Conservation (phyloP, 1,140 invertebrate species). For the Papilio machaon region DNA sequence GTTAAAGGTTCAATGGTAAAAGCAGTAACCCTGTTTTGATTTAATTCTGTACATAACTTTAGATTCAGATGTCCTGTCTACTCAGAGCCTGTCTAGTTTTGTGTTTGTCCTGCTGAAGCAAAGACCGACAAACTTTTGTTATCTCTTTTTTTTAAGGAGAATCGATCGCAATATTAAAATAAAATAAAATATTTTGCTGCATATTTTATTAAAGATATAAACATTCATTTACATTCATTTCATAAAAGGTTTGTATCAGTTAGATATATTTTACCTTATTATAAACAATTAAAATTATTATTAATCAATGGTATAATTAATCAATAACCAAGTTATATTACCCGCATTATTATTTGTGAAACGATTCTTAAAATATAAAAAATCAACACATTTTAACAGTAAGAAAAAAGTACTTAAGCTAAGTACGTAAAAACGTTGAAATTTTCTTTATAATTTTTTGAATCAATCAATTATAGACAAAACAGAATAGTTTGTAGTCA, state of each 20-base stretch:
- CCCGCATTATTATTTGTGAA: not conserved
- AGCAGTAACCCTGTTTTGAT: not conserved
- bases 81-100: no score
- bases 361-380: not conserved
- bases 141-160: not conserved
- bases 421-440: not conserved
- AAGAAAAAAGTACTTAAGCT: not conserved
- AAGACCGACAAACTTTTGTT: not conserved
- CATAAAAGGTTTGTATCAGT: conserved; percentile 15
- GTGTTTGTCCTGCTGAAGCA: not conserved
- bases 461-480: not conserved
- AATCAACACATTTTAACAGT: not conserved
- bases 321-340: not conserved
- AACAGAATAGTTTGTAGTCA: not conserved
- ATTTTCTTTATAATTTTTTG: not conserved
- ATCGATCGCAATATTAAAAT: not conserved
- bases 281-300: not conserved
- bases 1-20: conserved; percentile 6
- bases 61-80: no score
- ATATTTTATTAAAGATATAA: conserved; percentile 55
- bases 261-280: not conserved
- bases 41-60: not conserved
- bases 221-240: conserved; percentile 44
- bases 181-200: not conserved
- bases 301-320: not conserved